Evolutionary conservation across 2,888 invertebrate genomes (phyloP), one percentile per base, ranked within the genome.

Genomic region (Cosmopolites sordidus): DNA sequence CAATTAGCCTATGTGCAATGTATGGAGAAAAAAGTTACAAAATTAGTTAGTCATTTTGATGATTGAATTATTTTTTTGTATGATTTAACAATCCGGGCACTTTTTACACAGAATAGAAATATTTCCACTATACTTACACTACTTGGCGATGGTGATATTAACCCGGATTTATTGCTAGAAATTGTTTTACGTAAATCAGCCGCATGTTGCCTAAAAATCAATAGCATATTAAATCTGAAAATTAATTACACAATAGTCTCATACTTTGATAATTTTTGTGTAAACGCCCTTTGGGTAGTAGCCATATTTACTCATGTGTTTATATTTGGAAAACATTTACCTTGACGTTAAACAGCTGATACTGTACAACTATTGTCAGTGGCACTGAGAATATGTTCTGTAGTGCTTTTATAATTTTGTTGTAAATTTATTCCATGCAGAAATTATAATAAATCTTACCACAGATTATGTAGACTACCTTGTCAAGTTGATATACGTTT

Each of bases 171-270:
- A 44, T 46, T 74, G 59, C 69, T 75, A 1, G 84, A 81, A 41
- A 88, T 82, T 69, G 86, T 87, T 68, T 84, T 80, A 43, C 88
- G 78, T 1, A 88, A 86, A 68, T 89, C 87, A 37, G 87, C 83
- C 39, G 87, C 86, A 75, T 86, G 83, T 69, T 86, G 86, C 65
- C 85, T 86, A 64, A 48, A 75, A 73, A 56, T 54, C 43, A 56
- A 49, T 48, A 60, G 54, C n/a, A n/a, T 15, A 48, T 42, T 33
- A 51, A 54, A 51, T 33, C 11, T 12, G 33, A 11, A 33, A 33
- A 33, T 9, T 12, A 33, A 12, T 3, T 12, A 11, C 11, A 6
- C 27, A 27, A 4, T 15, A 45, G 16, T 41, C 39, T 27, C 11
- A 46, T 57, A 57, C 80, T 84, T 86, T 57, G 82, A 83, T 63